These are phyloP conservation scores for Phrynosoma platyrhinos DNA, from an alignment of 2,113 vertebrate genomes.

Conservation along the genomic window DNA sequence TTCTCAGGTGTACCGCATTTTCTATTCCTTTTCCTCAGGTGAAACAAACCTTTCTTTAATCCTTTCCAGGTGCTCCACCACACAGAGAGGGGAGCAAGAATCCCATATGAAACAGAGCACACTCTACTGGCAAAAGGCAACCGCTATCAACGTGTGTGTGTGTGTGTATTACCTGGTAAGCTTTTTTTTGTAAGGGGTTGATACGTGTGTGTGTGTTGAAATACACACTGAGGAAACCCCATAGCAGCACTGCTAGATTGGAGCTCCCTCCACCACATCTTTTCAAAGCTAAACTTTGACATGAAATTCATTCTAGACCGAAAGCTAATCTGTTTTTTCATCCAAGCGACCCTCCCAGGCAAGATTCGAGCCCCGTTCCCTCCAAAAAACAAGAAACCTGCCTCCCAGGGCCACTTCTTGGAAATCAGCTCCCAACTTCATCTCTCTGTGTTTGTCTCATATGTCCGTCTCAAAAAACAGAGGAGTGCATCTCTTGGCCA, in stretches of 20 bases:
- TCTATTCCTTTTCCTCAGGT: neutral
- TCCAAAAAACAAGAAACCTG: neutral
- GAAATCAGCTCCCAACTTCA: neutral
- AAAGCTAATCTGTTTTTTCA: neutral
- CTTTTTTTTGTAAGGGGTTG: too few relatives aligned
- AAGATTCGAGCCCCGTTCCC: neutral
- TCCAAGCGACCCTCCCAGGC: neutral
- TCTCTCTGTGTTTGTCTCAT: too few relatives aligned
- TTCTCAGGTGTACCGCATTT: neutral
- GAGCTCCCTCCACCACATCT: neutral
- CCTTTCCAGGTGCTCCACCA: neutral
- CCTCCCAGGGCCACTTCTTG: conserved; percentile 20
- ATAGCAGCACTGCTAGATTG: neutral
- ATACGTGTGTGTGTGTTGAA: too few relatives aligned
- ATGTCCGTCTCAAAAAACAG: too few relatives aligned
- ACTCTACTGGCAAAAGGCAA: conserved; percentile 4
- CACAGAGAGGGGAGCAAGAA: neutral
- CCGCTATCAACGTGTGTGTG: neutral
- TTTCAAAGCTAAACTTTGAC: too few relatives aligned
- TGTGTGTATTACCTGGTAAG: too few relatives aligned
- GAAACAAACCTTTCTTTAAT: neutral
- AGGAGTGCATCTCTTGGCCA: neutral
- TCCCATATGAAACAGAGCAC: conserved; percentile 4
- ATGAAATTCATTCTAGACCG: neutral
- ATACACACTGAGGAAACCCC: too few relatives aligned